Conservation (phyloP, 2,113 vertebrate species). For the Sander lucioperca region DNA sequence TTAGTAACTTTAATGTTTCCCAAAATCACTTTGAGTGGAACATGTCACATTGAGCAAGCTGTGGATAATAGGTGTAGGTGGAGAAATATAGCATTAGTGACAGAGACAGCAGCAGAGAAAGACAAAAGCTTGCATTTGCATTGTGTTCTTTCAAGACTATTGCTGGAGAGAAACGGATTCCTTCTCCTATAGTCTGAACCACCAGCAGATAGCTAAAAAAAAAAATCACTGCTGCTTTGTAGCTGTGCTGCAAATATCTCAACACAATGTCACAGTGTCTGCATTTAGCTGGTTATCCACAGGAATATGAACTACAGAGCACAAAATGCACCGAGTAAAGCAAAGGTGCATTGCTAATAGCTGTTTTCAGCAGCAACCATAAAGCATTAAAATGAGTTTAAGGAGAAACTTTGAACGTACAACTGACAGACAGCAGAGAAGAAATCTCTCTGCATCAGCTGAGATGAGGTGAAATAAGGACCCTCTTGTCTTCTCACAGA, state of each 20-base stretch:
- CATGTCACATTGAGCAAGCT: slow-evolving; percentile 3
- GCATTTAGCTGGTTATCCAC: slow-evolving; percentile 12
- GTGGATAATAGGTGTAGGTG: slow-evolving; percentile 13
- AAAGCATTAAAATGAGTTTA: slow-evolving; percentile 36
- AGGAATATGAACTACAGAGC: neutral
- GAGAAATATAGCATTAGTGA: slow-evolving; percentile 10
- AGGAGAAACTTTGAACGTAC: slow-evolving; percentile 58
- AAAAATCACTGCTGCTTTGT: neutral
- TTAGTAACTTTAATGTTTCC: slow-evolving; percentile 16
- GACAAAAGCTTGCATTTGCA: slow-evolving; percentile 21
- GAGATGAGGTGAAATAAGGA: slow-evolving; percentile 49
- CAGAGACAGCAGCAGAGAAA: slow-evolving; percentile 2
- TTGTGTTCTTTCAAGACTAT: neutral
- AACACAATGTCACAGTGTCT: neutral
- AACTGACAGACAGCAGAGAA: slow-evolving; percentile 41
- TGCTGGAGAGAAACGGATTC: slow-evolving; percentile 5
- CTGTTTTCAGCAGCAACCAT: slow-evolving; percentile 21
- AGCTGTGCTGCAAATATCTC: slow-evolving; percentile 1
- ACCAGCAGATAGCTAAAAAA: neutral
- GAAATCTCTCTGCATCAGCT: slow-evolving; percentile 41
- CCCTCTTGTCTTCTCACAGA: slow-evolving; percentile 40
- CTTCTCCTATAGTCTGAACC: neutral
- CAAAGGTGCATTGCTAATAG: slow-evolving; percentile 3
- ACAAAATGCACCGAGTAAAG: neutral
- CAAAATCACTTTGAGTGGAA: neutral